phyloP scores from a whole-genome alignment of 2,113 vertebrate species.

The Scomber japonicus region DNA sequence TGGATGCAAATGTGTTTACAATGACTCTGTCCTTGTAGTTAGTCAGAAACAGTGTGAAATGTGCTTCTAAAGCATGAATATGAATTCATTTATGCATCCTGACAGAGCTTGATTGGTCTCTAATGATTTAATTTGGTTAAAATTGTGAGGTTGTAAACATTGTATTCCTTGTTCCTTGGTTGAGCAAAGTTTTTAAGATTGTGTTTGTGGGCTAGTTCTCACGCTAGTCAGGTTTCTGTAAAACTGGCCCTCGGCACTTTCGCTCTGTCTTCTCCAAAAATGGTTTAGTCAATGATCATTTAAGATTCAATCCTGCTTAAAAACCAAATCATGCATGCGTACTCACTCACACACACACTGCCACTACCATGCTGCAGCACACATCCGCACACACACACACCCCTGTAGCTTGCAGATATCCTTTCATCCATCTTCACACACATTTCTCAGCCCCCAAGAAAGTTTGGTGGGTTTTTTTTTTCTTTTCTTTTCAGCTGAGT shows the following conservation, averaged over 20 bases:
- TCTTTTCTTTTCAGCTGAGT: constrained; percentile 60
- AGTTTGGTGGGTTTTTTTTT: constrained; percentile 9
- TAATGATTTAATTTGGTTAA: constrained; percentile 49
- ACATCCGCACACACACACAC: constrained; percentile 14
- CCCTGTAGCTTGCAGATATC: constrained; percentile 35
- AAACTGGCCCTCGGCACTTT: constrained; percentile 43
- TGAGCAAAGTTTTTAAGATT: constrained; percentile 16
- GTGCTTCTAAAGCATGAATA: not conserved
- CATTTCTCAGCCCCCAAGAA: constrained; percentile 23
- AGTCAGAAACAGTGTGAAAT: not conserved
- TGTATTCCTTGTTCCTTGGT: not conserved
- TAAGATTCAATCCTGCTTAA: constrained; percentile 56
- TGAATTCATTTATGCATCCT: constrained; percentile 18
- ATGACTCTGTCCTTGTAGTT: constrained; percentile 7
- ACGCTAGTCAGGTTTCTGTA: constrained; percentile 46
- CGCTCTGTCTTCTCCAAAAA: constrained; percentile 33
- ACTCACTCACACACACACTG: constrained; percentile 17
- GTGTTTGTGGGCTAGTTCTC: constrained; percentile 45
- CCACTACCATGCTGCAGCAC: not conserved
- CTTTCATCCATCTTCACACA: constrained; percentile 45
- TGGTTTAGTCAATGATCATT: constrained; percentile 57
- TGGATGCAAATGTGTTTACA: constrained; percentile 20
- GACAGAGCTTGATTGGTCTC: constrained; percentile 26
- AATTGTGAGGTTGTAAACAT: constrained; percentile 27
- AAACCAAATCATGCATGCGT: constrained; percentile 48